Evolutionary conservation across 2,113 vertebrate genomes (phyloP).

Genomic region (Aptenodytes patagonicus): DNA sequence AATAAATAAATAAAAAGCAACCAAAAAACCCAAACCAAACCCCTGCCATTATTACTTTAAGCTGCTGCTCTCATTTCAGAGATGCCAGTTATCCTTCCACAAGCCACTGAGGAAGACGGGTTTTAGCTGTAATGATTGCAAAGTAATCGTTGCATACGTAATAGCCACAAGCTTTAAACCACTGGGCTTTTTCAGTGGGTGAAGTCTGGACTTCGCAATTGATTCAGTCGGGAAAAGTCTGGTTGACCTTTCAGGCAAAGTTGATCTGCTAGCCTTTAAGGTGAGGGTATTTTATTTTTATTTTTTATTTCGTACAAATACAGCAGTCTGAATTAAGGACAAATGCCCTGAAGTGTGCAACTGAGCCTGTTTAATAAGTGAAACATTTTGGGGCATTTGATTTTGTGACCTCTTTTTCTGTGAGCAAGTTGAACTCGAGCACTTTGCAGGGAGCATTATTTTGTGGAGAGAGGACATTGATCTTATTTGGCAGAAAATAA

Average conservation of each 20-base stretch:
- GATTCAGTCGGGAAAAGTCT: not conserved
- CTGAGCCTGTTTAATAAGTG: not conserved
- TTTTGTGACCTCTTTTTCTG: not conserved
- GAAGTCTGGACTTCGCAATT: not conserved
- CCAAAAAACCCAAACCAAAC: not conserved
- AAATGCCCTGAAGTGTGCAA: not conserved
- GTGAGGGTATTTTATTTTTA: not conserved
- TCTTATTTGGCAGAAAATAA: conserved; percentile 56
- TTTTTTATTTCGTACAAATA: not conserved
- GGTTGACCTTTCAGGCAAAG: not conserved
- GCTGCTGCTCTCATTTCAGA: not conserved
- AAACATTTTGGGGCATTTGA: not conserved
- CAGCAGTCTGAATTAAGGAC: not conserved
- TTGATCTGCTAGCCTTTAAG: not conserved
- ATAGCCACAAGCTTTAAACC: not conserved
- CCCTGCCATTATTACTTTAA: not conserved
- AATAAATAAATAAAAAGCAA: not conserved
- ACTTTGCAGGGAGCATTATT: not conserved
- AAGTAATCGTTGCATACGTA: fast-evolving
- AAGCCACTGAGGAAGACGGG: not conserved
- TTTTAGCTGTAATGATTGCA: not conserved
- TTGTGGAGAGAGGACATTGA: conserved; percentile 1
- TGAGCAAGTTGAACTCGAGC: not conserved
- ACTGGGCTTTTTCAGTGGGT: not conserved
- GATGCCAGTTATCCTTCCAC: not conserved